Evolutionary conservation across 2,888 invertebrate genomes (phyloP).

Genomic region (Drosophila anomalata): DNA sequence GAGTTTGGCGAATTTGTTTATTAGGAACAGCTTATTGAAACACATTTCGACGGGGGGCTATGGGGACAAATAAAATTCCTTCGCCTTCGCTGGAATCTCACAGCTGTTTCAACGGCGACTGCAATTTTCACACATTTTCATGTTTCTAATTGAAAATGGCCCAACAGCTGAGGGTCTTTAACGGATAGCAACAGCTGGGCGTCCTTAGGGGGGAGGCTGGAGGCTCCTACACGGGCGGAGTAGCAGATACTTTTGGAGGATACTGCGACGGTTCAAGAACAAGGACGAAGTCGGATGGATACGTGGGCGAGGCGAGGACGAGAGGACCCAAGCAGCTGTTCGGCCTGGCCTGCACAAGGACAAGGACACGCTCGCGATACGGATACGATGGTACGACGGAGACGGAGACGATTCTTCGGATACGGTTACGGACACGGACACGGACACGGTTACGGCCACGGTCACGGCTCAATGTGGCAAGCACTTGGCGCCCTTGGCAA

Average conservation of each 20-base stretch:
- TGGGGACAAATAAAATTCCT: conserved; percentile 7
- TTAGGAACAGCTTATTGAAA: conserved; percentile 61
- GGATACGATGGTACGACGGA: conserved; percentile 26
- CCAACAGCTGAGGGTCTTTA: conserved; percentile 32
- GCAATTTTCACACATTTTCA: conserved; percentile 10
- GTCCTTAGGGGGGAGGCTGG: conserved; percentile 20
- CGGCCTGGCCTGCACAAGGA: conserved; percentile 75
- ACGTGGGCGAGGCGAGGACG: conserved; percentile 16
- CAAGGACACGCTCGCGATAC: conserved; percentile 44
- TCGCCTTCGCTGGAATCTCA: conserved; percentile 33
- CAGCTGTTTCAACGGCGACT: conserved; percentile 47
- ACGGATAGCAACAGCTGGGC: conserved; percentile 42
- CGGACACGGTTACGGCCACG: conserved; percentile 29
- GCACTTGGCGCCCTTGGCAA: conserved; percentile 45
- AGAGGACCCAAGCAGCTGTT: conserved; percentile 67
- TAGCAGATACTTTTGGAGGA: conserved; percentile 18
- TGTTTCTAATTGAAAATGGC: conserved; percentile 7
- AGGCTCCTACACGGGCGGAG: conserved; percentile 2
- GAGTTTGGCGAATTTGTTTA: conserved; percentile 55
- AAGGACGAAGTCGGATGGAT: conserved; percentile 52
- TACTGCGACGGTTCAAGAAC: conserved; percentile 62
- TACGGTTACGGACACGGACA: conserved; percentile 40
- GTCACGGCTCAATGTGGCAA: conserved; percentile 46
- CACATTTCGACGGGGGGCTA: conserved; percentile 49
- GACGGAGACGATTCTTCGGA: conserved; percentile 17